phyloP scores from a whole-genome alignment of 2,888 invertebrate species.

The Eristalis tenax region DNA sequence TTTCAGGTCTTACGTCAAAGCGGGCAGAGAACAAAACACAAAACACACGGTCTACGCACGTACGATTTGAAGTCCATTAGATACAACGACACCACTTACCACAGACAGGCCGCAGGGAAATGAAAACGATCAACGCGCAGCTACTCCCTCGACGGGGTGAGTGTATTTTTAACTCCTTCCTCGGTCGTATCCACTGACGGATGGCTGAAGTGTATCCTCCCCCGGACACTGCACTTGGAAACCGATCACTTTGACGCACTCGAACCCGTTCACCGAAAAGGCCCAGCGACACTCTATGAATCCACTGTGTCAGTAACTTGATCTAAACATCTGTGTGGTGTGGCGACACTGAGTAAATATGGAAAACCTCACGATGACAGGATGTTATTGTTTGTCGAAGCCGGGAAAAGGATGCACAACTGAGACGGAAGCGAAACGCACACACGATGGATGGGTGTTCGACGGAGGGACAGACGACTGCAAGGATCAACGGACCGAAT shows the following conservation, averaged over 20 bases:
- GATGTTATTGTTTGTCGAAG: slow-evolving; percentile 46
- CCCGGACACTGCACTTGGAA: not conserved
- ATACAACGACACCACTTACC: slow-evolving; percentile 40
- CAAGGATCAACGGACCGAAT: slow-evolving; percentile 12
- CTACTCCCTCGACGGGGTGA: not conserved
- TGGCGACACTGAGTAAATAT: slow-evolving; percentile 27
- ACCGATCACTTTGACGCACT: not conserved
- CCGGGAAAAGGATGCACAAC: slow-evolving; percentile 27
- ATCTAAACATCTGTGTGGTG: slow-evolving; percentile 27
- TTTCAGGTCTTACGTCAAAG: slow-evolving; percentile 45
- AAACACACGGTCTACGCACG: slow-evolving; percentile 30
- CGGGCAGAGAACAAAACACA: not conserved
- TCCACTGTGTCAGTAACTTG: slow-evolving; percentile 44
- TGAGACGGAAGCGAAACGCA: not conserved
- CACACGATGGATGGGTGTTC: slow-evolving; percentile 27
- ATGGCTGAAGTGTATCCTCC: not conserved
- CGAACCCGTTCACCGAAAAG: not conserved
- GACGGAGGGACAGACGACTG: not conserved
- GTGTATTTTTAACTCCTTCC: slow-evolving; percentile 33
- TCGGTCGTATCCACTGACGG: slow-evolving; percentile 32
- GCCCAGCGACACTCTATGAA: not conserved
- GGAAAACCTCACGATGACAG: slow-evolving; percentile 14
- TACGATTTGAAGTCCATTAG: slow-evolving; percentile 13
- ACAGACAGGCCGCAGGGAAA: slow-evolving; percentile 5
- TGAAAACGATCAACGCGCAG: not conserved